Evolutionary conservation across 2,113 vertebrate genomes (phyloP).

Genomic region (Mionectes macconnelli): DNA sequence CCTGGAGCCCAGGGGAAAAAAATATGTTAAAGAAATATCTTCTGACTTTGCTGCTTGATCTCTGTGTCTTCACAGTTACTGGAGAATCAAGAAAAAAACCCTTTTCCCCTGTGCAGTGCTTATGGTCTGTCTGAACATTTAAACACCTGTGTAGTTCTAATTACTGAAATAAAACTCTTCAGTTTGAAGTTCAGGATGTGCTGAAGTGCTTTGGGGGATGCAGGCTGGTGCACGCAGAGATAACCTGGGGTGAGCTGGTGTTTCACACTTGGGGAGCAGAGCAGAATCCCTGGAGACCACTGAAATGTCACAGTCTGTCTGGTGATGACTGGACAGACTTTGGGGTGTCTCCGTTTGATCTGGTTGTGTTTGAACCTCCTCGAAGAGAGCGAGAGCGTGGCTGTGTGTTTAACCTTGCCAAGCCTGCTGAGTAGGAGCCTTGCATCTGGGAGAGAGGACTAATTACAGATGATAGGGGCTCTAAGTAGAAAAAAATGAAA

Average conservation of each 20-base stretch:
- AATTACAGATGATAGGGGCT: not conserved
- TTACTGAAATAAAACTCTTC: not conserved
- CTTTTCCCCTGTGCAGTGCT: not conserved
- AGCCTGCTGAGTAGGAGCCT: not conserved
- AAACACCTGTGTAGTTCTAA: not conserved
- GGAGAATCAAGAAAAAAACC: not conserved
- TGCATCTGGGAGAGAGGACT: not conserved
- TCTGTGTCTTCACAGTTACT: not conserved
- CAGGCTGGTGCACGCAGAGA: not conserved
- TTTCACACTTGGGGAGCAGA: not conserved
- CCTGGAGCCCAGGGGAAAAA: not conserved
- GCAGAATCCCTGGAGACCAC: not conserved
- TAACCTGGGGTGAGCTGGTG: not conserved
- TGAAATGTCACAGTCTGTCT: not conserved
- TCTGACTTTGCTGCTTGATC: not conserved
- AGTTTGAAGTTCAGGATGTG: not conserved
- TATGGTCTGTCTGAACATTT: not conserved
- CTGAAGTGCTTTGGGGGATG: not conserved
- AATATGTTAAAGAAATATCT: accelerated
- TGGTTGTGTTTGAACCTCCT: not conserved
- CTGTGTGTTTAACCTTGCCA: not conserved
- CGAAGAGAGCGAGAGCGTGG: not conserved
- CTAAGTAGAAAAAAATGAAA: not conserved
- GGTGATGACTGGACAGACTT: not conserved
- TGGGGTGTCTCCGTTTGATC: not conserved